Conservation (phyloP, 1,140 invertebrate genomes). For the Trichonephila inaurata region DNA sequence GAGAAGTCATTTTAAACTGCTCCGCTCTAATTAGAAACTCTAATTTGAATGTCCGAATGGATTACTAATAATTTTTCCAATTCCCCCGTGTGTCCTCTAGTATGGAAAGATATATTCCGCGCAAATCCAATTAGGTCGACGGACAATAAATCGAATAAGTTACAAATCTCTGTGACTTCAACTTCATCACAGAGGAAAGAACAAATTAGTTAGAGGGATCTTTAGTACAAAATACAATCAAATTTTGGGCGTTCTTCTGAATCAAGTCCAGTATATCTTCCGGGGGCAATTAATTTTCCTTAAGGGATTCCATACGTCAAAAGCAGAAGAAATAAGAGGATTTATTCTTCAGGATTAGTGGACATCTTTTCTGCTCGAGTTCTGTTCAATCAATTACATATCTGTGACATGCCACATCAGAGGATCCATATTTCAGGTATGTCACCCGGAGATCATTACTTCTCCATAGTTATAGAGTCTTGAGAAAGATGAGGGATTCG, state of each 20-base stretch:
- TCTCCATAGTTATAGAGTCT: neutral
- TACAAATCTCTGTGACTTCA: conserved; percentile 4
- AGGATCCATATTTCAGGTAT: conserved; percentile 20
- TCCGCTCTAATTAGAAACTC: neutral
- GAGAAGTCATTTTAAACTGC: neutral
- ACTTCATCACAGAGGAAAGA: conserved; percentile 8
- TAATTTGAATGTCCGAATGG: neutral
- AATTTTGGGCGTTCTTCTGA: conserved; percentile 31
- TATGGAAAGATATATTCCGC: neutral
- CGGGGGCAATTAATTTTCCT: conserved; percentile 23
- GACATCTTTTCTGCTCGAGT: conserved; percentile 31
- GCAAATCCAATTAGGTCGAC: conserved; percentile 12
- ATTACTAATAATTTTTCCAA: conserved; percentile 16
- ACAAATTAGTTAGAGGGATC: neutral
- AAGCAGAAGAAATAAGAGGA: conserved; percentile 31
- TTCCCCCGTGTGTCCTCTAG: neutral
- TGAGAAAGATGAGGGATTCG: neutral
- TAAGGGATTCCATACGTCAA: neutral
- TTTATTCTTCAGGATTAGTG: conserved; percentile 6
- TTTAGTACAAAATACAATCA: conserved; percentile 18
- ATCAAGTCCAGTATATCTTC: neutral
- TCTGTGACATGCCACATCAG: neutral
- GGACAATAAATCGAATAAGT: conserved; percentile 31
- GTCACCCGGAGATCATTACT: neutral
- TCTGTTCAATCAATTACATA: conserved; percentile 26